These are phyloP conservation scores for Poeciliopsis prolifica DNA, from an alignment of 2,113 vertebrate species.

Conservation along the genomic window DNA sequence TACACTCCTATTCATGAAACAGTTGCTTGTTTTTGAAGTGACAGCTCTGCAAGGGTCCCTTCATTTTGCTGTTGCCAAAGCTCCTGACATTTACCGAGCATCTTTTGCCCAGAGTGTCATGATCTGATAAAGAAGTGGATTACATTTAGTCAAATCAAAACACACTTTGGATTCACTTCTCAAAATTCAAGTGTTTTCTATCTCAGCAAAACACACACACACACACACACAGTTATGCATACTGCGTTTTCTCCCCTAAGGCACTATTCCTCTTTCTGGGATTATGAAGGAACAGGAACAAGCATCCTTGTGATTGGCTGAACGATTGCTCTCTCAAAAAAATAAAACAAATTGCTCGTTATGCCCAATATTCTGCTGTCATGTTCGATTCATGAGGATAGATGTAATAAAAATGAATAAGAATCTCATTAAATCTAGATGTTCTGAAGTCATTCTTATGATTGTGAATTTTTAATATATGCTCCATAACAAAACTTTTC, in stretches of 20 bases:
- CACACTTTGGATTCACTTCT: constrained; percentile 5
- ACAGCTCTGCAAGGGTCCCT: background rate
- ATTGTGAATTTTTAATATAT: background rate
- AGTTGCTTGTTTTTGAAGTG: background rate
- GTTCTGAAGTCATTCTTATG: background rate
- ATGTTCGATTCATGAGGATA: background rate
- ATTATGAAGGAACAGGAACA: background rate
- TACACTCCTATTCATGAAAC: background rate
- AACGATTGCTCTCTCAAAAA: background rate
- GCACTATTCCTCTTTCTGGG: background rate
- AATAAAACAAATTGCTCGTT: background rate
- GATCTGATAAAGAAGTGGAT: constrained; percentile 18
- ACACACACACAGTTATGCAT: constrained; percentile 4
- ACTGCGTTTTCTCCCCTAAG: background rate
- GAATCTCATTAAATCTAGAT: background rate
- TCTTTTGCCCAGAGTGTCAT: constrained; percentile 7
- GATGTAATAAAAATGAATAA: background rate
- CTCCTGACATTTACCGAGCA: constrained; percentile 6
- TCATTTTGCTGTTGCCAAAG: background rate
- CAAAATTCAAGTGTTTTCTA: background rate
- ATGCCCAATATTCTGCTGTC: background rate
- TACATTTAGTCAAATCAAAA: constrained; percentile 24
- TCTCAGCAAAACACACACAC: constrained; percentile 1
- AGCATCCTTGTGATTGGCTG: background rate
- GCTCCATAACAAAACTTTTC: background rate